Conservation (phyloP, 1,140 invertebrate genomes). For the Hylyphantes graminicola region DNA sequence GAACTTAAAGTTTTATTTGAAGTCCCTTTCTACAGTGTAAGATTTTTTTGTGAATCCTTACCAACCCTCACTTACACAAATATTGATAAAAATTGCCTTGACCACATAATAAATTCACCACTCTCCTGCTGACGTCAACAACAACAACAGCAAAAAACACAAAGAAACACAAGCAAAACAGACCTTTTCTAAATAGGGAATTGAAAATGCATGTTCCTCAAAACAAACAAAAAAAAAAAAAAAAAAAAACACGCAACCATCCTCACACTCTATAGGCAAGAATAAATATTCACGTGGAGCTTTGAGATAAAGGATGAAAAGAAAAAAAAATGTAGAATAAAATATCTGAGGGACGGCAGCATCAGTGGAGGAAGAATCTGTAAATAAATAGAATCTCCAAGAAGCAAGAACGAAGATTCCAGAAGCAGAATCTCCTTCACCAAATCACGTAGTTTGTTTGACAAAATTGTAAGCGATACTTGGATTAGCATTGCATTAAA, state of each 20-base stretch:
- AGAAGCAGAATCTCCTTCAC: conserved; percentile 11
- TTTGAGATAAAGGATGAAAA: conserved; percentile 20
- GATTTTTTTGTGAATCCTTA: not conserved
- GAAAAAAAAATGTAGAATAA: not conserved
- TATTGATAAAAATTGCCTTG: conserved; percentile 20
- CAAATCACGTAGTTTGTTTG: not conserved
- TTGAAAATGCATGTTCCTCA: conserved; percentile 50
- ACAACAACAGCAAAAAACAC: conserved; percentile 8
- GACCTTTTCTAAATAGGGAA: conserved; percentile 17
- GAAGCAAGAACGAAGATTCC: not conserved
- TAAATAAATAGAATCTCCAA: conserved; percentile 51
- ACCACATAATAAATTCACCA: conserved; percentile 7
- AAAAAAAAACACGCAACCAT: not conserved
- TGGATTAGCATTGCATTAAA: no score
- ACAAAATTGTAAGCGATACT: no score
- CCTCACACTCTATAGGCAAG: not conserved
- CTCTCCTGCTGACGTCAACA: not conserved
- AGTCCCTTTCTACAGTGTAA: no score
- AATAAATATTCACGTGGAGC: conserved; percentile 49
- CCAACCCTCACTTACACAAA: not conserved
- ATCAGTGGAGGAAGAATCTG: conserved; percentile 24
- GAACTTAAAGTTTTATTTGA: no score
- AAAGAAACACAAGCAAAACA: not conserved
- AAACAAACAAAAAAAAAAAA: conserved; percentile 22
- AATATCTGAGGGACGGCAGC: not conserved